phyloP scores from a whole-genome alignment of 2,888 invertebrate genomes.

The Leucania comma region DNA sequence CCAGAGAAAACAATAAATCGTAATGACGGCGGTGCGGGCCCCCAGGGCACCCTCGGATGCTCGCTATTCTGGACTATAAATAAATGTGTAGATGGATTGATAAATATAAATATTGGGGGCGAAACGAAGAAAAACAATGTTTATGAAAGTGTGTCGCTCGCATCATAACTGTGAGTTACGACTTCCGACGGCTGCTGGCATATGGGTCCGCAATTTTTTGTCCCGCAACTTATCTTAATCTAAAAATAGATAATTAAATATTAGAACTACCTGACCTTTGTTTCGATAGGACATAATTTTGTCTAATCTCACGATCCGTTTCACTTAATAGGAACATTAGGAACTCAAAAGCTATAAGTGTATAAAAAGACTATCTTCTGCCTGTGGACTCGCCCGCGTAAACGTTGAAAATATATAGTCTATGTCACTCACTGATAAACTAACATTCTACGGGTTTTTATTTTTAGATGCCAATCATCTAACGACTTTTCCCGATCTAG shows the following conservation, averaged over 20 bases:
- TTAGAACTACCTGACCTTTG: slow-evolving; percentile 52
- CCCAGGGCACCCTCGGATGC: slow-evolving; percentile 88
- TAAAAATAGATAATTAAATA: slow-evolving; percentile 76
- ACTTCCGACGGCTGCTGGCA: slow-evolving; percentile 89
- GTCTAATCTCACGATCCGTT: slow-evolving; percentile 1
- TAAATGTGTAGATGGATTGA: slow-evolving; percentile 91
- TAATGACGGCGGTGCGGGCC: slow-evolving; percentile 86
- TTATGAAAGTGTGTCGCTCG: slow-evolving; percentile 91
- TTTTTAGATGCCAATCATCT: too few species aligned
- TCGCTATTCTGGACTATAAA: slow-evolving; percentile 90
- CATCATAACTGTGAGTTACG: slow-evolving; percentile 91
- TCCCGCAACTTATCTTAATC: slow-evolving; percentile 70
- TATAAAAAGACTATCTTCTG: too few species aligned
- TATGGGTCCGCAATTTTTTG: slow-evolving; percentile 88
- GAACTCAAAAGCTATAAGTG: too few species aligned
- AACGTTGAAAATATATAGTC: too few species aligned
- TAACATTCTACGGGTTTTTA: too few species aligned
- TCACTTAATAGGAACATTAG: not conserved
- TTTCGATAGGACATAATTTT: slow-evolving; percentile 2
- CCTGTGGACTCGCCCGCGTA: too few species aligned
- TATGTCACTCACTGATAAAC: too few species aligned
- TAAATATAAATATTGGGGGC: slow-evolving; percentile 91
- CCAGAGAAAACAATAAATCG: slow-evolving; percentile 90
- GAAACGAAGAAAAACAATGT: slow-evolving; percentile 91
- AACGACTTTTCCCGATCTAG: too few species aligned